A percentile compares a stretch with the other conserved stretches of the same genome.
Conservation (phyloP, 1,140 invertebrate species). For the Neodiprion virginianus region DNA sequence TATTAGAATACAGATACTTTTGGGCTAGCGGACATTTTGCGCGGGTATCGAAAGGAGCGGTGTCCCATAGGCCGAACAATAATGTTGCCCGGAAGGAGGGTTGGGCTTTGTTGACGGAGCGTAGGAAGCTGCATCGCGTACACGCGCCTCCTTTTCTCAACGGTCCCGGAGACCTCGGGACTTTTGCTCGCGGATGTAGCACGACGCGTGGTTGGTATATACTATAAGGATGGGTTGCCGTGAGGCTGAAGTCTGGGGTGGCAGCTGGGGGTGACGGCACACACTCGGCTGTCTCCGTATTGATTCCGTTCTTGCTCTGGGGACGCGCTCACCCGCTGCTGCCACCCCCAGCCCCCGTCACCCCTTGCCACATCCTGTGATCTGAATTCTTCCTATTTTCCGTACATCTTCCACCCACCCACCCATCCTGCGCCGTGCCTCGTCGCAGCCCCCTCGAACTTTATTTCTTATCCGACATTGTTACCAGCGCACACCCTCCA, state of each 20-base stretch:
- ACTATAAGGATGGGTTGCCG: background rate
- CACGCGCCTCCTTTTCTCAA: background rate
- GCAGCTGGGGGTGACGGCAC: constrained; percentile 42
- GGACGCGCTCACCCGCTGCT: constrained; percentile 36
- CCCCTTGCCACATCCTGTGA: constrained; percentile 40
- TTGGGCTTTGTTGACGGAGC: background rate
- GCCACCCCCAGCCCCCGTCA: constrained; percentile 11
- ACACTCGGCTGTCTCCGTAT: constrained; percentile 50
- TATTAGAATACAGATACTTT: no score
- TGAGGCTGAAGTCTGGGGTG: background rate
- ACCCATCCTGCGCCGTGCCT: constrained; percentile 12
- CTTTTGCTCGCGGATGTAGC: background rate
- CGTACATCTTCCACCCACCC: constrained; percentile 31
- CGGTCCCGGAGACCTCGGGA: background rate
- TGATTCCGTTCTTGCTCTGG: constrained; percentile 54
- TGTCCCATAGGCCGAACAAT: background rate
- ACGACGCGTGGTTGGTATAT: background rate
- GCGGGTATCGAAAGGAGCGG: no score
- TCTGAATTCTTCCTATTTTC: constrained; percentile 56
- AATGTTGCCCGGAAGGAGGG: background rate
- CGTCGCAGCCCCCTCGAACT: constrained; percentile 30
- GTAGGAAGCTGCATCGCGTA: background rate
- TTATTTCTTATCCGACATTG: constrained; percentile 56
- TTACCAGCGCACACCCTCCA: constrained; percentile 45
- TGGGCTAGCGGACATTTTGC: no score